Conservation (phyloP, 2,113 vertebrate genomes). For the Turnix velox region DNA sequence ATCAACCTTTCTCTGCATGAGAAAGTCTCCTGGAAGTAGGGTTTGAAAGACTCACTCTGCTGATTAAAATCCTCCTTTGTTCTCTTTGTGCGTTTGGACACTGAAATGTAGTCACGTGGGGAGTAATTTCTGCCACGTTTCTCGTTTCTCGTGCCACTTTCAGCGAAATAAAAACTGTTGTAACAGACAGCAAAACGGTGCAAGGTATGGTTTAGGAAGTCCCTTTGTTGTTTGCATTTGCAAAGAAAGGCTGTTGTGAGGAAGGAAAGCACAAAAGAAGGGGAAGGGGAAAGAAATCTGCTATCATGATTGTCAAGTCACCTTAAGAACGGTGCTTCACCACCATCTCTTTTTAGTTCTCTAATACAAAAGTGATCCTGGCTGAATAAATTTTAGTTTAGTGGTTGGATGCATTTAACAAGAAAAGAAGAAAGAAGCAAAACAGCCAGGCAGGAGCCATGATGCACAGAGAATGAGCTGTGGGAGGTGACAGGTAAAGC, state of each 20-base stretch:
- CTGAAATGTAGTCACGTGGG: neutral
- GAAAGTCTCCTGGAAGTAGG: neutral
- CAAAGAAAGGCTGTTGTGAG: neutral
- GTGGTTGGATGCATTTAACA: neutral
- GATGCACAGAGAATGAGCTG: neutral
- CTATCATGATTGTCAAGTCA: neutral
- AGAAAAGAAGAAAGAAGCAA: too few species aligned
- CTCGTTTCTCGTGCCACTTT: neutral
- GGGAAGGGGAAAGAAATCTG: neutral
- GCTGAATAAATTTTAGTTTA: neutral
- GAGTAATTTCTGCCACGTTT: neutral
- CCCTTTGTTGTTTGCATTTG: slow-evolving; percentile 15
- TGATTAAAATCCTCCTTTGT: neutral
- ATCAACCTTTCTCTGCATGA: neutral
- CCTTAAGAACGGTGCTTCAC: neutral
- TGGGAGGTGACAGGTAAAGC: neutral
- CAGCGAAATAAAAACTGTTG: neutral
- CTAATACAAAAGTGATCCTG: neutral
- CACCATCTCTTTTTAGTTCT: neutral
- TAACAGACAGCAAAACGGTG: neutral
- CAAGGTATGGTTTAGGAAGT: neutral
- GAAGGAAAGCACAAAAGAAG: neutral
- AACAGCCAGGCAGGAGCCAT: neutral
- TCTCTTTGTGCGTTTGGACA: neutral
- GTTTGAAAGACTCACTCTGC: neutral